A percentile compares a stretch with the other conserved stretches of the same genome.
phyloP scores from a whole-genome alignment of 2,113 vertebrate species.

The Cardinalis cardinalis region DNA sequence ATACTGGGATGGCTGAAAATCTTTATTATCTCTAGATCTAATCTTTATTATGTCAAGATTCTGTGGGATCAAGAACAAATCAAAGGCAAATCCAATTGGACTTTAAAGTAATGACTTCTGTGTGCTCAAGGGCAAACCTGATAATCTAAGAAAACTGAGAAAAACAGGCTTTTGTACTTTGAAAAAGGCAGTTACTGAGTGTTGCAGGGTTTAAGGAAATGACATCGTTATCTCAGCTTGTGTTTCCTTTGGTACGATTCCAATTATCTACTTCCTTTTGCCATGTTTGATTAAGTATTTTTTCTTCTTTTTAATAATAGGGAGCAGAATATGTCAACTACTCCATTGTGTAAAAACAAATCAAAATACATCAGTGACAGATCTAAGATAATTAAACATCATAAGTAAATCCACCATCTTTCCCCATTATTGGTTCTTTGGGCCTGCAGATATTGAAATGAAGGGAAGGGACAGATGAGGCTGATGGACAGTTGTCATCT shows the following conservation, averaged over 20 bases:
- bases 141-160: background rate
- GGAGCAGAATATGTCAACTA: background rate
- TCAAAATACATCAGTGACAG: background rate
- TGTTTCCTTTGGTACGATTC: background rate
- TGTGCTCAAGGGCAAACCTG: background rate
- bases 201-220: background rate
- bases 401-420: background rate
- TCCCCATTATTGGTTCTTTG: background rate
- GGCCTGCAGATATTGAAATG: background rate
- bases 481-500: background rate
- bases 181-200: background rate
- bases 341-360: background rate
- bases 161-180: conserved; percentile 1
- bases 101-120: background rate
- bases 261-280: background rate
- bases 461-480: background rate
- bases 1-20: background rate
- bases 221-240: background rate
- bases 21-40: background rate
- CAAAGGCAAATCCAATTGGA: background rate
- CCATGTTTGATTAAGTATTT: background rate
- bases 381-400: background rate
- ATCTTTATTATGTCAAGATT: conserved; percentile 14
- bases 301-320: background rate
- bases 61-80: background rate